Percentiles rank a stretch among this genome's conserved stretches.
phyloP scores from a whole-genome alignment of 1,140 invertebrate genomes.

The Dendrolimus punctatus region DNA sequence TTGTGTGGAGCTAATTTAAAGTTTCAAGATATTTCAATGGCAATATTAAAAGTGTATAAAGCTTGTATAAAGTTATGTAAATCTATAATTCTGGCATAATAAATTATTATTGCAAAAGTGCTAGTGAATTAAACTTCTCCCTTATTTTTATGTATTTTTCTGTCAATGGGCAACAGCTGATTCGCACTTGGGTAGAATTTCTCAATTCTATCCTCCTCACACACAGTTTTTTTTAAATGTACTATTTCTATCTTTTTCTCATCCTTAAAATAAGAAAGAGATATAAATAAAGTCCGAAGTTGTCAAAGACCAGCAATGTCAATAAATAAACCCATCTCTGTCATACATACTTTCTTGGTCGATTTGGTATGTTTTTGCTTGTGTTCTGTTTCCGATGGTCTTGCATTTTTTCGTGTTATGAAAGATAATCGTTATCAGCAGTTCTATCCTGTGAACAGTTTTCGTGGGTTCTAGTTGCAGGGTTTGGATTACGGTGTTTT shows the following conservation, averaged over 20 bases:
- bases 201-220: conserved; percentile 5
- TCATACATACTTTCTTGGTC: conserved; percentile 22
- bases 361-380: conserved; percentile 47
- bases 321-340: conserved; percentile 9
- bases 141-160: neutral
- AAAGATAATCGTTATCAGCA: conserved; percentile 36
- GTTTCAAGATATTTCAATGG: no score
- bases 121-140: neutral
- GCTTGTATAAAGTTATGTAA: no score
- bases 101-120: no score
- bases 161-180: conserved; percentile 2
- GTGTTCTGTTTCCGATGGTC: conserved; percentile 45
- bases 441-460: conserved; percentile 31
- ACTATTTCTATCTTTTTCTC: conserved; percentile 8
- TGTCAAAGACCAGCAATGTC: neutral
- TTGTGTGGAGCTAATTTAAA: no score
- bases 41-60: no score
- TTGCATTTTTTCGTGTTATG: conserved; percentile 43
- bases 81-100: no score
- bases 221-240: neutral
- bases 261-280: conserved; percentile 1
- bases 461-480: conserved; percentile 18
- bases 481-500: conserved; percentile 31
- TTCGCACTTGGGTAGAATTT: neutral
- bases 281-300: conserved; percentile 2